Evolutionary conservation across 1,140 invertebrate genomes (phyloP), one percentile per base, ranked within the genome.

Genomic region (Drosophila miranda): DNA sequence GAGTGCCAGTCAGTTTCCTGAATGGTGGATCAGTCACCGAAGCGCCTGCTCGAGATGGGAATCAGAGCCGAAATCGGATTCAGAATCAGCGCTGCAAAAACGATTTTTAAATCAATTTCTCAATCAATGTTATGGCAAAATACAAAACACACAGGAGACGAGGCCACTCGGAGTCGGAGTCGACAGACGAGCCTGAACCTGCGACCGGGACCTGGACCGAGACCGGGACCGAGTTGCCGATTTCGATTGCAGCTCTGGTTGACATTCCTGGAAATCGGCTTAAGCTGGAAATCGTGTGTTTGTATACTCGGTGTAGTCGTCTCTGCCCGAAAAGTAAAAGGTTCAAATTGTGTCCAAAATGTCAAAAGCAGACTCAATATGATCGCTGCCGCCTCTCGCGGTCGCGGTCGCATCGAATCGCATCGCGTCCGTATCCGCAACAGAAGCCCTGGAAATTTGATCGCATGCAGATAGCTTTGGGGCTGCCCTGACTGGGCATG

Each of bases 331-430:
- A 79, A 76, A 76, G 79, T 83, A 88, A 88, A 88, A 79, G 83
- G 83, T 79, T 88, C 84, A 88, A 88, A 89, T 88, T 83, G 83
- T 88, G 83, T 88, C 84, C 79, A 73, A 88, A 88, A 88, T 88
- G 83, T 88, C 83, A 88, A 88, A 88, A 88, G 83, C 83, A 60
- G 83, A 59, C 83, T 88, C 83, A 87, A 87, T 88, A 82, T 87
- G 82, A 88, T 88, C 77, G 66, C 53, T 48, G 28, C 53, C 49
- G 19, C 30, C 41, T 16, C 41, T 38, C 34, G 23, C 19, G 26
- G 45, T 46, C 28, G 4, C 44, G 3, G 4, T 38, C 30, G 30
- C 23, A 8, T 38, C 14, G 34, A 58, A 38, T 38, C 34, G 34
- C 11, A 38, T 38, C 34, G 34, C 34, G 34, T 38, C 34, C 34